A percentile compares a stretch with the other conserved stretches of the same genome.
Conservation (phyloP, 2,797 vertebrate genomes). For the Acipenser transmontanus region DNA sequence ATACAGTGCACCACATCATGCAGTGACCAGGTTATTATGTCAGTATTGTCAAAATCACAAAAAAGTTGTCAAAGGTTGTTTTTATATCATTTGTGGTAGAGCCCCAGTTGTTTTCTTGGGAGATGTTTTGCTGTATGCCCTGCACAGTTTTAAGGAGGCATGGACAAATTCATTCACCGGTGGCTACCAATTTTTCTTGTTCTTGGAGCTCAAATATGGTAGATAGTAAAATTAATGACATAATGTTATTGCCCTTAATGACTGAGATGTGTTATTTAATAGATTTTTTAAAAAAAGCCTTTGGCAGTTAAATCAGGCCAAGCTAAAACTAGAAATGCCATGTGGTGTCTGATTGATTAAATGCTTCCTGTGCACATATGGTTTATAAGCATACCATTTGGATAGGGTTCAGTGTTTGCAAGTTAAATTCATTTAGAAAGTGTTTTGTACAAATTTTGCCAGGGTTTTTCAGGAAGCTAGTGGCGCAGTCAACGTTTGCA, state of each 20-base stretch:
- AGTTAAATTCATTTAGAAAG: no score
- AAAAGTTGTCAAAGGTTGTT: not conserved
- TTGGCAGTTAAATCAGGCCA: not conserved
- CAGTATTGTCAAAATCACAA: not conserved
- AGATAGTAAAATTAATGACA: not conserved
- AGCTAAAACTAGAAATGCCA: not conserved
- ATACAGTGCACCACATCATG: no score
- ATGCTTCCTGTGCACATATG: not conserved
- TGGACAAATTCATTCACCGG: not conserved
- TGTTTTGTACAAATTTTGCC: no score
- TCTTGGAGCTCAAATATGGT: not conserved
- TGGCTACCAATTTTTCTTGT: not conserved
- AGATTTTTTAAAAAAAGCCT: not conserved
- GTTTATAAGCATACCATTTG: not conserved
- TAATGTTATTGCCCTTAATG: not conserved
- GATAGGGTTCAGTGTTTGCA: not conserved
- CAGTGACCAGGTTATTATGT: no score
- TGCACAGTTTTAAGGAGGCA: not conserved
- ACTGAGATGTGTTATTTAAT: not conserved
- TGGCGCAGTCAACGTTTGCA: no score
- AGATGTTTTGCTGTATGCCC: not conserved
- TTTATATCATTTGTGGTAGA: not conserved
- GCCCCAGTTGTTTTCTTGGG: not conserved
- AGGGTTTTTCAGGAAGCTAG: no score
- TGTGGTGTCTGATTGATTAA: not conserved